Base-by-base conservation (phyloP, 2,888 invertebrate species). In the Pinctada fucata region DNA sequence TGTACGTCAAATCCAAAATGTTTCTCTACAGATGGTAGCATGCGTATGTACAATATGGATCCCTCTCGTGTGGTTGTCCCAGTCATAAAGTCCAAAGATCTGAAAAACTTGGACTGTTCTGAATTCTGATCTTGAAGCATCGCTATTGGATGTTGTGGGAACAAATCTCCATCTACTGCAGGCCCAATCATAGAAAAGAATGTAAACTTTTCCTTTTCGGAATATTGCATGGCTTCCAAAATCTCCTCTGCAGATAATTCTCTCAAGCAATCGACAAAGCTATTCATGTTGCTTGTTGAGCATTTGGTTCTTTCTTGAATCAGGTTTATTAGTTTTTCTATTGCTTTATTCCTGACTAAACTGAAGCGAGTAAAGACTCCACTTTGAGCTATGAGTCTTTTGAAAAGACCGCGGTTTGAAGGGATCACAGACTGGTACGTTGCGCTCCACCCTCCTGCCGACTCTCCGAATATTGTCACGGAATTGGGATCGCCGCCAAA, bases 51-150 rank as follows among this genome's bases (percentile, higher is more conserved):
- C 6, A 74, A 13, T 16, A 67, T 1, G 13, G 66, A 66, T 31
- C 74, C 74, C 49, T 74, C 74, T 5, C 50, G n/a, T n/a, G 66
- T 65, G 2, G 49, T 66, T 13, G 74, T 66, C 4, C 74, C 74
- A 3, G 74, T 50, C 47, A 74, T 66, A 13, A 74, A 65, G 50
- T 74, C 74, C 16, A 74, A 5, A 8, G 74, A 74, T 31, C 31
- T 6, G 51, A 74, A 74, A 45, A 74, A 74, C 3, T 74, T 66
- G 74, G 51, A 8, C 51, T 47, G 16, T 4, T 51, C 51, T 1
- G 74, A 74, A n/a, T 13, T 5, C 1, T 10, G 5, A 16, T 74
- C 45, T 50, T 65, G 65, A 31, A 74, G 31, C 13, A 48, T 64
- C 31, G n/a, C 16, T 6, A 72, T 47, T 8, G 72, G 72, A 48